Evolutionary conservation across 2,888 invertebrate genomes (phyloP), one percentile per base, ranked within the genome.

Genomic region (Dascillus cervinus): DNA sequence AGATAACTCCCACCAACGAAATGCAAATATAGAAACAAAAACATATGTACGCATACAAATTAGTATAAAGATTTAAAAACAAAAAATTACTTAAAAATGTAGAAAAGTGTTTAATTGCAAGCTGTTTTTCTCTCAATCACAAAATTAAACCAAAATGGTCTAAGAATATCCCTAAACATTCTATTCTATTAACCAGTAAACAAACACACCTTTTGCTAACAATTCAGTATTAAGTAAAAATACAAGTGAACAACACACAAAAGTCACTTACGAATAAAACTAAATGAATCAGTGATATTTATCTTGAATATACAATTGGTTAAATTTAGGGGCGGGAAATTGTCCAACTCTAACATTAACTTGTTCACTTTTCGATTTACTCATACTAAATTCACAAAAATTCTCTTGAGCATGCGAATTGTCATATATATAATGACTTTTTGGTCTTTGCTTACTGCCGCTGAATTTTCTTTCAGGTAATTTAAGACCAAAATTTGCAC

Each of bases 281-380:
- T n/a, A n/a, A n/a, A n/a, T n/a, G n/a, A n/a, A n/a, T n/a, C n/a
- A 55, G 15, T 55, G 40, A 23, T 47, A 47, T 49, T 44, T 48
- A 35, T 61, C 57, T 37, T 66, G 66, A 35, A 66, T 61, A 36
- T 64, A 66, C 48, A 60, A 53, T 25, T 53, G 55, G 51, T 55
- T 65, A 46, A 62, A 66, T 34, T 62, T 59, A 2, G 62, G 60
- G 28, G 49, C 56, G 1, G 66, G 66, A 46, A 63, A 64, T 33
- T 58, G 56, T 21, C 50, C 54, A 8, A 61, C 60, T 43, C 55
- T 58, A 19, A 60, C 55, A 44, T 60, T 58, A 19, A 50, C 44
- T 22, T 47, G 39, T 30, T 44, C 42, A 39, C 49, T 49, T n/a
- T n/a, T n/a, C n/a, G n/a, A n/a, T n/a, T n/a, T n/a, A n/a, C n/a